Percentiles rank a stretch among this genome's conserved stretches.
These are phyloP conservation scores for Bruchidius siliquastri DNA, from an alignment of 2,888 invertebrate species.

Conservation along the genomic window DNA sequence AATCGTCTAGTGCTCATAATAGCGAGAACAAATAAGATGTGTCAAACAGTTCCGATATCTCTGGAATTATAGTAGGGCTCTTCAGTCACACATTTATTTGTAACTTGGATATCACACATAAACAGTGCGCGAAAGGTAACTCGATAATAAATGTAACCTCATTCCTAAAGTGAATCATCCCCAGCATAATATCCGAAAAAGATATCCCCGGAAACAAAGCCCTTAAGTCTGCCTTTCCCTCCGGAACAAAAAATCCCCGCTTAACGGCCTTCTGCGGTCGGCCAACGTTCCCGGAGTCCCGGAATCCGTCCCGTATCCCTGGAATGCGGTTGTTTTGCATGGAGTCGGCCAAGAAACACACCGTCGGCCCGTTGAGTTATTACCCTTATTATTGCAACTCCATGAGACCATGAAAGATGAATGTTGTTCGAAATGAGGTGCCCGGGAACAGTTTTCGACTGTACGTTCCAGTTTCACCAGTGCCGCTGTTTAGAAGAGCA, in stretches of 20 bases:
- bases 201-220: neutral
- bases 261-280: neutral
- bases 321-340: conserved; percentile 20
- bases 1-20: no score
- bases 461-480: conserved; percentile 8
- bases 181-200: neutral
- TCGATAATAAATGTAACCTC: neutral
- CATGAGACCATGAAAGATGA: conserved; percentile 44
- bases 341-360: conserved; percentile 14
- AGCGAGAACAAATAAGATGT: no score
- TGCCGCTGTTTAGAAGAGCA: neutral
- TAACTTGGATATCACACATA: neutral
- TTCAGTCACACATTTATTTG: no score
- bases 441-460: conserved; percentile 23
- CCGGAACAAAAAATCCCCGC: neutral
- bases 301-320: neutral
- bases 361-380: conserved; percentile 39
- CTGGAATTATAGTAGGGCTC: no score
- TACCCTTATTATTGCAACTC: conserved; percentile 45
- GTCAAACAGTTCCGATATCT: no score
- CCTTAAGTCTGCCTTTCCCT: neutral
- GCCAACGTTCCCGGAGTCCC: neutral
- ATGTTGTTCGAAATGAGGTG: conserved; percentile 45
- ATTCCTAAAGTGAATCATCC: neutral
- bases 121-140: neutral